Conservation (phyloP, 1,140 invertebrate species). For the Meloidogyne exigua region DNA sequence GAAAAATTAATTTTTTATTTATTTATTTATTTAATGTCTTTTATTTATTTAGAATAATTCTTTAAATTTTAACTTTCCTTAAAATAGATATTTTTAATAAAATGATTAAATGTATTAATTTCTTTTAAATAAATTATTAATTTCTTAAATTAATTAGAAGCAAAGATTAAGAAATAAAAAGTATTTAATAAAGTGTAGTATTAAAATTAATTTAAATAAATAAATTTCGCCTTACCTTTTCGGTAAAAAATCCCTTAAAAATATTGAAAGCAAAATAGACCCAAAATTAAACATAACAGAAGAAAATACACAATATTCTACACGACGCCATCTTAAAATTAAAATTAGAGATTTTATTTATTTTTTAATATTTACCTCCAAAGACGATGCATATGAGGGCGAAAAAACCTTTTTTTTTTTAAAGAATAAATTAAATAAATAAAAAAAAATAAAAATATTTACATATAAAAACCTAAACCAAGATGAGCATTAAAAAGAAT, state of each 20-base stretch:
- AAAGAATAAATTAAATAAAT: neutral
- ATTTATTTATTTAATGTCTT: too few species aligned
- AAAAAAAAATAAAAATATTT: neutral
- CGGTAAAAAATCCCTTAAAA: slow-evolving; percentile 18
- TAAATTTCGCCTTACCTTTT: too few species aligned
- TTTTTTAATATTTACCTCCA: slow-evolving; percentile 12
- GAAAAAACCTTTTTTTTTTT: slow-evolving; percentile 14
- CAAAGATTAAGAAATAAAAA: too few species aligned
- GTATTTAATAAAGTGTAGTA: too few species aligned
- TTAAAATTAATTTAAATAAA: too few species aligned
- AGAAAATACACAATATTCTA: slow-evolving; percentile 24
- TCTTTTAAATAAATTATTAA: too few species aligned
- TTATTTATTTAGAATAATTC: too few species aligned
- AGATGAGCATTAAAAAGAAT: slow-evolving; percentile 23
- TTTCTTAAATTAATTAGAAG: too few species aligned
- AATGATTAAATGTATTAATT: too few species aligned
- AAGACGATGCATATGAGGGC: slow-evolving; percentile 13
- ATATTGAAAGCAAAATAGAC: slow-evolving; percentile 14
- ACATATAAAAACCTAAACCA: slow-evolving; percentile 23
- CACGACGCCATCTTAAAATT: slow-evolving; percentile 22
- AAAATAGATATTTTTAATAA: too few species aligned
- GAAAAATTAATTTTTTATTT: too few species aligned
- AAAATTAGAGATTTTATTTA: neutral
- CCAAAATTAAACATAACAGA: slow-evolving; percentile 28
- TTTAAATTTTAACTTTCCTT: too few species aligned